A percentile compares a stretch with the other conserved stretches of the same genome.
These are phyloP conservation scores for Elysia crispata DNA, from an alignment of 2,888 invertebrate genomes.

Conservation along the genomic window DNA sequence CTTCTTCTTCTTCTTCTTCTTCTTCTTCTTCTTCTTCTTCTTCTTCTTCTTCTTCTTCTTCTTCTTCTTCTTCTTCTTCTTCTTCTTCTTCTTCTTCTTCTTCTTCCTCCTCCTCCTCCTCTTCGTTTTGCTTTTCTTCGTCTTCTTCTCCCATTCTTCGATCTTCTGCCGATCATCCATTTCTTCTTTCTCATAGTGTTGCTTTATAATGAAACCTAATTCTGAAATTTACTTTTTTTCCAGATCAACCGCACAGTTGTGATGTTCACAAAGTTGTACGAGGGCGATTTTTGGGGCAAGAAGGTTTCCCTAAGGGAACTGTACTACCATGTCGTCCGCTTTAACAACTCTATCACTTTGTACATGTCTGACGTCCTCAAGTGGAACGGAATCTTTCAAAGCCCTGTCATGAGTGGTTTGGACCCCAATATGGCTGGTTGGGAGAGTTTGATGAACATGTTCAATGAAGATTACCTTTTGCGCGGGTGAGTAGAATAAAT, in stretches of 20 bases:
- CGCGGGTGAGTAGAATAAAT: not conserved
- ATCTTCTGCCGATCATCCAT: no score
- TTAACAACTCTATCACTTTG: slow-evolving; percentile 21
- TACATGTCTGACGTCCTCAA: slow-evolving; percentile 33
- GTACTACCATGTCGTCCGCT: slow-evolving; percentile 17
- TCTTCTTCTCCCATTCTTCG: no score
- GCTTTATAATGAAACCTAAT: no score
- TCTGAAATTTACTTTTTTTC: no score
- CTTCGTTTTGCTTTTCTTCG: no score
- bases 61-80: no score
- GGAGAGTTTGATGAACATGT: slow-evolving; percentile 53
- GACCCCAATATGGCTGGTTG: slow-evolving; percentile 41
- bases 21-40: no score
- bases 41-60: no score
- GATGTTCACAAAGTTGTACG: slow-evolving; percentile 25
- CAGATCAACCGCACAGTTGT: slow-evolving; percentile 47
- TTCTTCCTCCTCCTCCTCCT: no score
- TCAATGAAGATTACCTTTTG: slow-evolving; percentile 48
- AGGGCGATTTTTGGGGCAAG: slow-evolving; percentile 23
- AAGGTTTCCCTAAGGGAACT: slow-evolving; percentile 23
- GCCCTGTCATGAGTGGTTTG: slow-evolving; percentile 27
- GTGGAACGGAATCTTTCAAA: slow-evolving; percentile 44
- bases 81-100: no score
- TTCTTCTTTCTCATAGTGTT: no score
- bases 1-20: no score